These are phyloP conservation scores for Trachymyrmex septentrionalis DNA, from an alignment of 1,140 invertebrate genomes.

Conservation along the genomic window DNA sequence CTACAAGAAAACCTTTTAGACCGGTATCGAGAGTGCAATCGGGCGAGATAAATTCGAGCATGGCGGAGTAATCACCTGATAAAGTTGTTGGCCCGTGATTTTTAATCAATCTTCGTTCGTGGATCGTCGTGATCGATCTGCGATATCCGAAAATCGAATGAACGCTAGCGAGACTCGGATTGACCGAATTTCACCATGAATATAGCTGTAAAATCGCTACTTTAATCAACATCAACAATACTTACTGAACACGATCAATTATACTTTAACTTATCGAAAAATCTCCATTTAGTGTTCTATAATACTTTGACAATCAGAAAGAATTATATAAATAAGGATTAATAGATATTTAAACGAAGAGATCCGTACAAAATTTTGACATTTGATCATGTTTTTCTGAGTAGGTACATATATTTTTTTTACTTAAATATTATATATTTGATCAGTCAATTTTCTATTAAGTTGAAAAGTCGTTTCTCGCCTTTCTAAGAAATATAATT, in stretches of 20 bases:
- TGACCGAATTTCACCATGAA: background rate
- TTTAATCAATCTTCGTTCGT: constrained; percentile 57
- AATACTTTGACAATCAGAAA: background rate
- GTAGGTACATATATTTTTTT: too few relatives aligned
- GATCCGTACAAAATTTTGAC: too few relatives aligned
- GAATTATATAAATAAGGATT: background rate
- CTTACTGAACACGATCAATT: background rate
- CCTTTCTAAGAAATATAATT: too few relatives aligned
- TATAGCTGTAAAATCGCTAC: constrained; percentile 16
- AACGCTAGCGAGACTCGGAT: constrained; percentile 1
- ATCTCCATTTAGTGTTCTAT: background rate
- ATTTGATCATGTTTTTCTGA: too few relatives aligned
- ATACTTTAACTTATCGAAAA: background rate
- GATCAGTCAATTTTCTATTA: too few relatives aligned
- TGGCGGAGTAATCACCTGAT: constrained; percentile 40
- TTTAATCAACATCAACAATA: constrained; percentile 17
- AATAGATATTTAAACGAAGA: background rate
- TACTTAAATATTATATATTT: too few relatives aligned
- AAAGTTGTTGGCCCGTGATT: constrained; percentile 57
- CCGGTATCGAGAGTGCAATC: constrained; percentile 34
- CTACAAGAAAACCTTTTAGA: constrained; percentile 42
- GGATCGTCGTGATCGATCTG: constrained; percentile 15
- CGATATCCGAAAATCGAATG: constrained; percentile 44
- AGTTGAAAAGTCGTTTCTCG: too few relatives aligned
- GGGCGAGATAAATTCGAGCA: constrained; percentile 29